Evolutionary conservation across 2,113 vertebrate genomes (phyloP).

Genomic region (Thymallus thymallus): DNA sequence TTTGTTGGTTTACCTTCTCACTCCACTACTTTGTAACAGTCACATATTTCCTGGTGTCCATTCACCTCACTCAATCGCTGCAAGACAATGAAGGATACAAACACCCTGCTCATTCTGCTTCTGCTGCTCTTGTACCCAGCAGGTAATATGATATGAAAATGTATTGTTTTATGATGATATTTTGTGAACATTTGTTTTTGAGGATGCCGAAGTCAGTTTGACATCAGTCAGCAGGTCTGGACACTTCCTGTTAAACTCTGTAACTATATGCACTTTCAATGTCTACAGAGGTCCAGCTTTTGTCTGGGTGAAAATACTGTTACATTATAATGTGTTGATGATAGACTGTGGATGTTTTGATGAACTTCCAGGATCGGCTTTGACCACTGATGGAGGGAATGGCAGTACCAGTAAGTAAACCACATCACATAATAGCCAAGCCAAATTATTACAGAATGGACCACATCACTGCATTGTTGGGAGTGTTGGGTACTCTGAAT

Average conservation of each 20-base stretch:
- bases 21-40: background rate
- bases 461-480: background rate
- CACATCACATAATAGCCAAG: background rate
- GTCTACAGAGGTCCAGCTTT: background rate
- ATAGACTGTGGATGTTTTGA: background rate
- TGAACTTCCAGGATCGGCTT: background rate
- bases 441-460: background rate
- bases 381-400: constrained; percentile 4
- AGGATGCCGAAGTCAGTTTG: background rate
- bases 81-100: constrained; percentile 37
- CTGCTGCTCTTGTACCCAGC: constrained; percentile 32
- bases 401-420: background rate
- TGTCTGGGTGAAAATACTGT: background rate
- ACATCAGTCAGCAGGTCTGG: constrained; percentile 24
- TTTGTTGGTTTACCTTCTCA: constrained; percentile 8
- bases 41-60: constrained; percentile 17
- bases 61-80: background rate
- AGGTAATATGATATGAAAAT: constrained; percentile 32
- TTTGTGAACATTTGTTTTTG: background rate
- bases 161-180: background rate
- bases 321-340: background rate
- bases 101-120: constrained; percentile 3
- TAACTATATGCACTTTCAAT: background rate
- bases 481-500: no score
- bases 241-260: background rate